phyloP scores from a whole-genome alignment of 2,888 invertebrate genomes.

The Cataglyphis cursor region DNA sequence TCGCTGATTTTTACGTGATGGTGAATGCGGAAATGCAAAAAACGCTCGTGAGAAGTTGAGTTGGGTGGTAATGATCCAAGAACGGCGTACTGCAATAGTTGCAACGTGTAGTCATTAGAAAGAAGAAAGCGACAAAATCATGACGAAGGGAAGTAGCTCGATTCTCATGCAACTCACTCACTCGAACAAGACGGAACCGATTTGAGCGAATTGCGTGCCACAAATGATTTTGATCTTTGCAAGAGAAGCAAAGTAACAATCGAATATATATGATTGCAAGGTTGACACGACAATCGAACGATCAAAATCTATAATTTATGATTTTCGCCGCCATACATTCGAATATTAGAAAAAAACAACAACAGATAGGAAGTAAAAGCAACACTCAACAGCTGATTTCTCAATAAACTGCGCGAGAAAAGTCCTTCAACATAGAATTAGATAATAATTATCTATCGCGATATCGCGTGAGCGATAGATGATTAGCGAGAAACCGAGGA shows the following conservation, averaged over 20 bases:
- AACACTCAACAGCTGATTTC: constrained; percentile 4
- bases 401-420: constrained; percentile 2
- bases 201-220: neutral
- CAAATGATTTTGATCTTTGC: neutral
- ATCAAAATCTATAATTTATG: constrained; percentile 10
- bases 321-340: neutral
- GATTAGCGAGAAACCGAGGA: neutral
- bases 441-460: constrained; percentile 2
- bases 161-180: constrained; percentile 3
- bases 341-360: neutral
- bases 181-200: constrained; percentile 9
- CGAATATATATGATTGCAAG: neutral
- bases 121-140: constrained; percentile 6
- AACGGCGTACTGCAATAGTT: neutral
- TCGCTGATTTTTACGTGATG: neutral
- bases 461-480: neutral
- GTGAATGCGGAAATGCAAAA: constrained; percentile 6
- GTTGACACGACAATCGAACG: neutral
- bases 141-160: neutral
- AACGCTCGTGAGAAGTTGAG: constrained; percentile 2
- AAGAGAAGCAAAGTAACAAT: neutral
- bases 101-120: neutral
- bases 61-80: constrained; percentile 4
- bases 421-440: neutral
- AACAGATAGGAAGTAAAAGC: constrained; percentile 5